Percentiles rank a stretch among this genome's conserved stretches.
Conservation (phyloP, 2,797 vertebrate genomes). For the Ibycter americanus region DNA sequence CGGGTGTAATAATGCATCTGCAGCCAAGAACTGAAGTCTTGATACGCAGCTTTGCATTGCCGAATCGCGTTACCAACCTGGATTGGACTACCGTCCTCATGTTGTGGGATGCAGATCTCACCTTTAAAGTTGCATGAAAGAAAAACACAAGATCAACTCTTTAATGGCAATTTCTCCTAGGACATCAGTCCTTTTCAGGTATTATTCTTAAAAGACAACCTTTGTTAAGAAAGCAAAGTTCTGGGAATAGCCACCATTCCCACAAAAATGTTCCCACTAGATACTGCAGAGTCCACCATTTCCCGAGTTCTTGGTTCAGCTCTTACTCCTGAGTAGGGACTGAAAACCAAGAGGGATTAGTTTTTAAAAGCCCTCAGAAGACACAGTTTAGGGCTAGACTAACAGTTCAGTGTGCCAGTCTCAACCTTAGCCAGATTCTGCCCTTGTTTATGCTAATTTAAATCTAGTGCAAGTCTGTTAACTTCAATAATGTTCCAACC, state of each 20-base stretch:
- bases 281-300: background rate
- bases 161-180: background rate
- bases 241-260: background rate
- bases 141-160: background rate
- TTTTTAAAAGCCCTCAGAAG: background rate
- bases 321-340: background rate
- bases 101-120: background rate
- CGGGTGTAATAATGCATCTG: background rate
- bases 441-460: background rate
- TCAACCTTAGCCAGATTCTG: background rate
- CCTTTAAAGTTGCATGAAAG: background rate
- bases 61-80: background rate
- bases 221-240: background rate
- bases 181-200: background rate
- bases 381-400: background rate
- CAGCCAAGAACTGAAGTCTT: background rate
- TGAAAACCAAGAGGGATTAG: background rate
- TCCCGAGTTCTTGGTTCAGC: background rate
- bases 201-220: background rate
- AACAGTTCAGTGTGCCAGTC: background rate
- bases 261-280: background rate
- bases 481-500: background rate
- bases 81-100: background rate
- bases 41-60: background rate
- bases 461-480: background rate